phyloP scores from a whole-genome alignment of 2,113 vertebrate genomes.

The Gasterosteus aculeatus region DNA sequence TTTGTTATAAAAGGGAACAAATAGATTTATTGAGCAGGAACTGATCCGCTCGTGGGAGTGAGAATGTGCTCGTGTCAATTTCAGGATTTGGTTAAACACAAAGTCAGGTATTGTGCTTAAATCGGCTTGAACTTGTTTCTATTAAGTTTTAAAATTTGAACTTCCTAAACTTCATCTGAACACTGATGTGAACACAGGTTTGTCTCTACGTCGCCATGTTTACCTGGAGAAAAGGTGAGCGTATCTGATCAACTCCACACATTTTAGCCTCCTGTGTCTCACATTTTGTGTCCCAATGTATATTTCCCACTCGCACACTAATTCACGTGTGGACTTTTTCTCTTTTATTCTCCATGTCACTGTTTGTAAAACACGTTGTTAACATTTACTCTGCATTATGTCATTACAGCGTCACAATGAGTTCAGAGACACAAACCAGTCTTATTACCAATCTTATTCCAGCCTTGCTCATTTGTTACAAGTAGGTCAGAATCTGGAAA shows the following conservation, averaged over 20 bases:
- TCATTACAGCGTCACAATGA: slow-evolving; percentile 19
- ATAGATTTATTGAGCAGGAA: background rate
- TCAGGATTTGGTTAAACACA: background rate
- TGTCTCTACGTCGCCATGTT: background rate
- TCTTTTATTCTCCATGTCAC: slow-evolving; percentile 14
- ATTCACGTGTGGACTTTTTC: slow-evolving; percentile 1
- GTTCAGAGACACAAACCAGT: slow-evolving; percentile 43
- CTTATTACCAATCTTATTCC: no score
- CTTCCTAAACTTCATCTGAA: background rate
- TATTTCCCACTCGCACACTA: background rate
- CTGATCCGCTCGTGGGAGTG: background rate
- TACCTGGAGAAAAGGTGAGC: background rate
- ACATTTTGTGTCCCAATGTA: background rate
- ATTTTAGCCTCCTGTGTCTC: slow-evolving; percentile 11
- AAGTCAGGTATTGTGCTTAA: background rate
- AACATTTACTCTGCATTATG: slow-evolving; percentile 20
- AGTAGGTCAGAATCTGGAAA: slow-evolving; percentile 55
- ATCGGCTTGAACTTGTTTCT: background rate
- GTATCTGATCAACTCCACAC: background rate
- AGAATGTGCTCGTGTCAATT: background rate
- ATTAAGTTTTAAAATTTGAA: background rate
- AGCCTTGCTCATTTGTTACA: slow-evolving; percentile 49
- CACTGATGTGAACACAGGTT: background rate
- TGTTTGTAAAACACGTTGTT: slow-evolving; percentile 18
- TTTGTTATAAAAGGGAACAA: background rate